Percentiles rank a stretch among this genome's conserved stretches.
phyloP scores from a whole-genome alignment of 2,113 vertebrate genomes.

The Mormyrus iriodes region DNA sequence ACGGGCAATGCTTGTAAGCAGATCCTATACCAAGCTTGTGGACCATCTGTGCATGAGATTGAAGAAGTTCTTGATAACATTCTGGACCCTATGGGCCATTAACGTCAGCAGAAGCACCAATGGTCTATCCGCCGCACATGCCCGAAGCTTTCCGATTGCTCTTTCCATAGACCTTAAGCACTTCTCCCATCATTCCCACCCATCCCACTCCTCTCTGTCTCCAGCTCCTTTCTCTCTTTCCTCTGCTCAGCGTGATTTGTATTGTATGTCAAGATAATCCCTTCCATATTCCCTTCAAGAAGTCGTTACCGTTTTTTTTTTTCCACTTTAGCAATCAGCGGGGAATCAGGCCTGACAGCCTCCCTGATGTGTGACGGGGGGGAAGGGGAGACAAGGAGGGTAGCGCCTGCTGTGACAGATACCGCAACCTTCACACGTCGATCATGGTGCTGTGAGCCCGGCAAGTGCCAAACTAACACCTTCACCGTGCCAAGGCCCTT shows the following conservation, averaged over 20 bases:
- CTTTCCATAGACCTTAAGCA: constrained; percentile 71
- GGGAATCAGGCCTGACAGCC: constrained; percentile 76
- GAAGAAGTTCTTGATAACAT: too few species aligned
- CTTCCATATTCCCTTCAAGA: constrained; percentile 84
- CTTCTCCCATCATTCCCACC: constrained; percentile 16
- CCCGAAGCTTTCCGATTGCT: constrained; percentile 63
- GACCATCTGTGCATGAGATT: constrained; percentile 69
- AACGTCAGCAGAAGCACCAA: constrained; percentile 74
- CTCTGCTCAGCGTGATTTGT: constrained; percentile 78
- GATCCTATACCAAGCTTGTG: constrained; percentile 58
- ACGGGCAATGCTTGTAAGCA: background rate
- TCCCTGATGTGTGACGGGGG: constrained; percentile 38
- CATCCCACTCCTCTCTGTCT: constrained; percentile 32
- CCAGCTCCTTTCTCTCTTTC: constrained; percentile 5
- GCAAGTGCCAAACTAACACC: constrained; percentile 8
- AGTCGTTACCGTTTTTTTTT: constrained; percentile 70
- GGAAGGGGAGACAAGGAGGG: constrained; percentile 28
- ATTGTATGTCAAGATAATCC: constrained; percentile 85
- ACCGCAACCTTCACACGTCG: constrained; percentile 16
- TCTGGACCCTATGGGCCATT: constrained; percentile 78
- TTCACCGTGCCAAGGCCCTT: background rate
- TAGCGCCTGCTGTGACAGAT: constrained; percentile 42
- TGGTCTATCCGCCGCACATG: constrained; percentile 72
- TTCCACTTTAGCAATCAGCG: constrained; percentile 72
- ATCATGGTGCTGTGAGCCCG: constrained; percentile 12